Base-by-base conservation (phyloP, 30 jellyfish, hydroid and myxozoan genomes). In the Mastigias papua region DNA sequence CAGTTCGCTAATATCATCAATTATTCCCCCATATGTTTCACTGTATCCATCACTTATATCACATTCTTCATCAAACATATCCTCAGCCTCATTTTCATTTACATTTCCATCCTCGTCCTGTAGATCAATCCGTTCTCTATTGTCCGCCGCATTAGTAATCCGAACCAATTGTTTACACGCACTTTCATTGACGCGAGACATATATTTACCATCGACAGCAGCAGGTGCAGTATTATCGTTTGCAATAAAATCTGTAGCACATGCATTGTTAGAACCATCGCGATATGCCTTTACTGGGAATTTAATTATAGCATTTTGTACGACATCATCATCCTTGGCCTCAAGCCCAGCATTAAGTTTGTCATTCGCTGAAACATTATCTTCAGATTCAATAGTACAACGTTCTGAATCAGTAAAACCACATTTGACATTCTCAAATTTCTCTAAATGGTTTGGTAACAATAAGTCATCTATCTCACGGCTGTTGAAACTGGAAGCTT, bases 21-120 rank as follows among this genome's bases (percentile, higher is more conserved):
- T 42, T 9, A 64, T 63, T 61, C 49, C 81, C 30, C 46, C 32
- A 35, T 54, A 79, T 13, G 69, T 63, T 32, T 62, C 81, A 37
- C 90, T 79, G 54, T 79, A 62, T 10, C 90, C 90, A 62, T 60
- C 90, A 64, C 90, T 79, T 5, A 79, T 31, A 34, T 79, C 90
- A 48, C 74, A 75, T 25, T 37, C 37, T 22, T 54, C 49, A 37
- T 51, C 86, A 0, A 37, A 23, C 21, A 23, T 13, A 4, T 63
- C 13, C 46, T 58, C 42, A 61, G 51, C 73, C 90, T 79, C 90
- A 54, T 68, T 79, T 60, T 63, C 90, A 79, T 37, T 13, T 37
- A 22, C 80, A 35, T 16, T 37, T 63, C 23, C 74, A 62, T 1
- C 34, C 90, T 79, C 90, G 81, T 51, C 28, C 29, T 28, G 71